phyloP scores from a whole-genome alignment of 2,797 vertebrate species.

The Dicrostonyx torquatus region DNA sequence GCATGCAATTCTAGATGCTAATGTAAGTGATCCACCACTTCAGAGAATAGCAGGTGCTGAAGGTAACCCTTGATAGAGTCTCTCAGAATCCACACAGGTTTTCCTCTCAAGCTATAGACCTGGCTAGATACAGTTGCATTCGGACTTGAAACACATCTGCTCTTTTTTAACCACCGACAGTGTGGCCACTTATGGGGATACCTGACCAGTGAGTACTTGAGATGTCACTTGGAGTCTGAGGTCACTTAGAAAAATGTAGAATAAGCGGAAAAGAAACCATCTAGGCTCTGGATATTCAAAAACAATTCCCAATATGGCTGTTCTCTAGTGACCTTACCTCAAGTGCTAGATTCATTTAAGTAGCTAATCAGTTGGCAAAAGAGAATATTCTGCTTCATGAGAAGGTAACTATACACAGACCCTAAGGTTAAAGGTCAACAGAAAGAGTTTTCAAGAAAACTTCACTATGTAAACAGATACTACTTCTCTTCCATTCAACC shows the following conservation, averaged over 20 bases:
- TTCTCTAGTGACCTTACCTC: neutral
- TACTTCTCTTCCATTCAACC: neutral
- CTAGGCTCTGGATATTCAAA: neutral
- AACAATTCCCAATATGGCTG: neutral
- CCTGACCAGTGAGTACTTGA: neutral
- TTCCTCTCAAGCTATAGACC: neutral
- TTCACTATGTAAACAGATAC: neutral
- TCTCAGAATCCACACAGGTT: neutral
- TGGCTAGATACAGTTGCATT: neutral
- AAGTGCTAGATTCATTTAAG: neutral
- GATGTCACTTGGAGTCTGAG: neutral
- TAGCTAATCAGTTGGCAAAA: neutral
- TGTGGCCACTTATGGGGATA: neutral
- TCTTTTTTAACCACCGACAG: neutral
- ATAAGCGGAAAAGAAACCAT: neutral
- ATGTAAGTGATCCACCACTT: neutral
- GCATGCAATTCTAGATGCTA: neutral
- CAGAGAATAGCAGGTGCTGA: neutral
- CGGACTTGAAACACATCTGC: neutral
- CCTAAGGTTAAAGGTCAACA: neutral
- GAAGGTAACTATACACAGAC: neutral
- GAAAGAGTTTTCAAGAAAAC: neutral
- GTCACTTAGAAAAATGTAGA: neutral
- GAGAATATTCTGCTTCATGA: neutral
- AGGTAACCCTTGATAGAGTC: neutral